These are phyloP conservation scores for Ametastegia equiseti DNA, from an alignment of 2,888 invertebrate species.

Conservation along the genomic window DNA sequence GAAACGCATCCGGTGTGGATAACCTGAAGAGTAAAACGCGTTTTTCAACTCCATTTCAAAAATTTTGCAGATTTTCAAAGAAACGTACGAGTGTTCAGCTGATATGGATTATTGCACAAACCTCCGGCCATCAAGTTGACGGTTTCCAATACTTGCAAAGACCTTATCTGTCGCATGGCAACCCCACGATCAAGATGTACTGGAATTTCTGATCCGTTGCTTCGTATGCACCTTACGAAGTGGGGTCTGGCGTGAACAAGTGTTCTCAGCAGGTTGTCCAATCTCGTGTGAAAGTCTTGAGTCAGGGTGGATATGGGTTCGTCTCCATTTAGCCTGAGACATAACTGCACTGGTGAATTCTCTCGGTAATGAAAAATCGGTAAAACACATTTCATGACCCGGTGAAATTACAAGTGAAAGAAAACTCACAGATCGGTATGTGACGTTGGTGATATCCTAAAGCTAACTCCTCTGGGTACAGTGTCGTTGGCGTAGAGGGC, in stretches of 20 bases:
- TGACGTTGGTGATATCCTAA: slow-evolving; percentile 93
- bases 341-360: slow-evolving; percentile 33
- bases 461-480: slow-evolving; percentile 87
- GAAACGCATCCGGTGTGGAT: slow-evolving; percentile 96
- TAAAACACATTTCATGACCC: neutral
- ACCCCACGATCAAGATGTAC: slow-evolving; percentile 90
- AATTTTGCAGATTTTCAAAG: neutral
- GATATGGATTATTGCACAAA: slow-evolving; percentile 61
- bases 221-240: slow-evolving; percentile 95
- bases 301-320: slow-evolving; percentile 93
- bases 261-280: slow-evolving; percentile 94
- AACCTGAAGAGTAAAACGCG: slow-evolving; percentile 77
- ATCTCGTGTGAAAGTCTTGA: slow-evolving; percentile 95
- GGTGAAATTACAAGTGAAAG: neutral
- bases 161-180: slow-evolving; percentile 92
- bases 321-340: slow-evolving; percentile 84
- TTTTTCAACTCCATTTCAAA: neutral
- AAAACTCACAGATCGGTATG: slow-evolving; percentile 83
- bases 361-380: neutral
- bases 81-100: neutral
- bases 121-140: slow-evolving; percentile 96
- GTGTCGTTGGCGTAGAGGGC: slow-evolving; percentile 86
- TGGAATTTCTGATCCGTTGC: slow-evolving; percentile 90
- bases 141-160: slow-evolving; percentile 92
- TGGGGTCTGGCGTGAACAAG: slow-evolving; percentile 95